phyloP scores from a whole-genome alignment of 2,113 vertebrate genomes.

The Noctilio leporinus region DNA sequence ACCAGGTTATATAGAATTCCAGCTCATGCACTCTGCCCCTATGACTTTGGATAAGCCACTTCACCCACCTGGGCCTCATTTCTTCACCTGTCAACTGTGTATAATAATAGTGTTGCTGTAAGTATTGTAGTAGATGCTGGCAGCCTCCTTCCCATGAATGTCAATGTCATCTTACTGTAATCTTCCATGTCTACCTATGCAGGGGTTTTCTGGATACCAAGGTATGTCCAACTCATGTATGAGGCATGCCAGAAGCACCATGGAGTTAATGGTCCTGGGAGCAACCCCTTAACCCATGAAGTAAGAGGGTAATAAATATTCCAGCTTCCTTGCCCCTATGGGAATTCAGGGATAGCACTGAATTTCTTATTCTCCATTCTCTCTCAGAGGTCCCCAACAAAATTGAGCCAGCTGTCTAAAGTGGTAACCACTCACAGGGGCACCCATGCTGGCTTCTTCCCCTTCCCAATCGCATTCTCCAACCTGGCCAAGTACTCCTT shows the following conservation, averaged over 20 bases:
- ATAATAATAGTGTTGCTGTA: background rate
- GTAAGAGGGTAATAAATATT: background rate
- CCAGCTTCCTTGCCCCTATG: background rate
- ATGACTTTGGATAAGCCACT: background rate
- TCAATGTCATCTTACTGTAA: background rate
- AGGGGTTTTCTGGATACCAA: background rate
- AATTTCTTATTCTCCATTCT: background rate
- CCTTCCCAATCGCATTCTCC: background rate
- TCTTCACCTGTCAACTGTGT: background rate
- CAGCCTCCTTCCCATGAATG: background rate
- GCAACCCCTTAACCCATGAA: background rate
- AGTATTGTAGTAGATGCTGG: background rate
- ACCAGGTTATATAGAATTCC: background rate
- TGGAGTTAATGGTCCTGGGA: background rate
- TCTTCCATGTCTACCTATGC: background rate
- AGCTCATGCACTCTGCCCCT: background rate
- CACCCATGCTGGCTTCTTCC: too few relatives aligned
- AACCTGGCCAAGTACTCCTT: background rate
- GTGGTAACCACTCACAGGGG: fast-evolving
- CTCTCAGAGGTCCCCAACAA: background rate
- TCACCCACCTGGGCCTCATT: background rate
- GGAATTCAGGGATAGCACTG: background rate
- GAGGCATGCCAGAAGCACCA: background rate
- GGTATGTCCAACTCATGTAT: background rate
- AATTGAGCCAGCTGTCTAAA: background rate